Evolutionary conservation across 2,888 invertebrate species (phyloP).

Genomic region (Trypoxylon attenuatum): DNA sequence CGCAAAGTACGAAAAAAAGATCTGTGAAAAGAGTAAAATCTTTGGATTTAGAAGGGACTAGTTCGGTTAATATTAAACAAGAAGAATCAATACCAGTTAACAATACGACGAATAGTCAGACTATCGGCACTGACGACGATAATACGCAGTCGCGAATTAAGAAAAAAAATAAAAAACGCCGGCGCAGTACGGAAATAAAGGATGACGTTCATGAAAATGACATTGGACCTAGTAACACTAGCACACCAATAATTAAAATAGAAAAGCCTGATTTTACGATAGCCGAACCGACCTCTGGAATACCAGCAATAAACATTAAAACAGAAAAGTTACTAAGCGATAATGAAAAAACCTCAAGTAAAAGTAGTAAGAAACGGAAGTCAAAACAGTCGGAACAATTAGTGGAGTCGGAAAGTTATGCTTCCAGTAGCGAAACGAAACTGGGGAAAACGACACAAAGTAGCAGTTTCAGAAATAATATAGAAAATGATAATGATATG

Average conservation of each 20-base stretch:
- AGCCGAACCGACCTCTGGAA: neutral
- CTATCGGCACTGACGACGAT: neutral
- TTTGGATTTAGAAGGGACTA: neutral
- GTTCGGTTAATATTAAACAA: neutral
- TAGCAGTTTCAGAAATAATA: neutral
- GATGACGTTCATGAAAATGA: too few species aligned
- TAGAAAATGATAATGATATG: neutral
- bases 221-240: neutral
- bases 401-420: neutral
- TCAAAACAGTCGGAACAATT: too few species aligned
- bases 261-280: neutral
- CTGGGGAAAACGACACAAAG: neutral
- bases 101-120: neutral
- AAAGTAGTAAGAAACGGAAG: too few species aligned
- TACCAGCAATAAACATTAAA: neutral
- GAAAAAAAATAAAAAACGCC: constrained; percentile 18
- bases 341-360: too few species aligned
- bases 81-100: neutral
- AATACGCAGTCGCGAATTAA: neutral
- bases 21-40: neutral
- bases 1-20: neutral
- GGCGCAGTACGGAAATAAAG: too few species aligned
- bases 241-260: neutral
- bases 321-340: too few species aligned
- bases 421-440: neutral